These are phyloP conservation scores for Palythoa grandis DNA, from an alignment of 92 coral and sea anemone genomes.

Conservation along the genomic window DNA sequence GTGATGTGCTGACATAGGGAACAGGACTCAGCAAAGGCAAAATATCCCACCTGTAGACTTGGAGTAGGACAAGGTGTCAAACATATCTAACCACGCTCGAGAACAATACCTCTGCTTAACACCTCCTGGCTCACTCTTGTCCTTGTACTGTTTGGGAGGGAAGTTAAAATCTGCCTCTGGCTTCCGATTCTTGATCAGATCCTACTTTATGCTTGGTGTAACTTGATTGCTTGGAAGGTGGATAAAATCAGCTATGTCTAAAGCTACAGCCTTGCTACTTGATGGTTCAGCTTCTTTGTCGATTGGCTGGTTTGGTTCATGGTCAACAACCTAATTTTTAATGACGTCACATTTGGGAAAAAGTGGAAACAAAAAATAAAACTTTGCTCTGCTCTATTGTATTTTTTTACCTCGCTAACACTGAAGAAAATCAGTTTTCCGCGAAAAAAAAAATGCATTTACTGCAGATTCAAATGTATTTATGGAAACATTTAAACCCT, in stretches of 20 bases:
- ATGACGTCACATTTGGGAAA: not conserved
- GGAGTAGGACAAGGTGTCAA: conserved; percentile 60
- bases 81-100: conserved; percentile 61
- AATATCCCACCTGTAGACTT: conserved; percentile 58
- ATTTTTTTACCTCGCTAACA: too few relatives aligned
- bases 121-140: conserved; percentile 57
- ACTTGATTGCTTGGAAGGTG: conserved; percentile 11
- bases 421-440: too few relatives aligned
- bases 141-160: conserved; percentile 50
- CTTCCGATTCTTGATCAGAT: conserved; percentile 42
- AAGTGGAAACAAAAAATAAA: not conserved
- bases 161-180: conserved; percentile 52
- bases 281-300: not conserved
- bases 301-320: not conserved
- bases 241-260: not conserved
- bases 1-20: conserved; percentile 59
- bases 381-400: too few relatives aligned
- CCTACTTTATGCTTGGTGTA: not conserved
- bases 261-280: not conserved
- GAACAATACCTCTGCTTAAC: conserved; percentile 58
- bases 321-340: not conserved
- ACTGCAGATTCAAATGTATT: too few relatives aligned
- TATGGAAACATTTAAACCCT: too few relatives aligned
- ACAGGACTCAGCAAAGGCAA: conserved; percentile 61
- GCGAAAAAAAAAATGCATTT: too few relatives aligned